Base-by-base conservation (phyloP, 2,113 vertebrate species). In the Morone chrysops region DNA sequence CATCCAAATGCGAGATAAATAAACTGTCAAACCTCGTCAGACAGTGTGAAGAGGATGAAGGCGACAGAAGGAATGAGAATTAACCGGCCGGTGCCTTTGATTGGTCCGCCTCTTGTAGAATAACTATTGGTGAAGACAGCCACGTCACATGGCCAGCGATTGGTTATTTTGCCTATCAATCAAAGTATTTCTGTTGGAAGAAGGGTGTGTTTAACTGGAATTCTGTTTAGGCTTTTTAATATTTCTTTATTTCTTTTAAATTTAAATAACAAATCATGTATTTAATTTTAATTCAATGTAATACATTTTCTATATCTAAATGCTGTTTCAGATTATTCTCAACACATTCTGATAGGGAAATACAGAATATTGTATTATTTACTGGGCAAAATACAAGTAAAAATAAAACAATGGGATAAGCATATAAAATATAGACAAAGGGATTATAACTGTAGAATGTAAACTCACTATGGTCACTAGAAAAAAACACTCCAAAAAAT, bases 81-180 rank as follows among this genome's bases (percentile, higher is more conserved):
- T 16, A 63, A 73, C 36, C 40, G 54, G 36, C 60, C 48, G 59
- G 11, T 22, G 48, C 60, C 20, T 0, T 2, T 9, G 16, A n/a
- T n/a, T 12, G 73, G 18, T 72, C 86, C 81, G 71, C 88, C 91
- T 41, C 31, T 6, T 40, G 2, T 5, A 61, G 10, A 84, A 80
- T 79, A 56, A 50, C 75, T 0, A 89, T 92, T 90, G 88, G 93
- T 71, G 17, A 74, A 74, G 22, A 73, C 2, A 2, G 0, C 9
- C 41, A 60, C 67, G 56, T 78, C 45, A 68, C 8, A 18, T 18
- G 18, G 9, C 12, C 40, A 4, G 4, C 2, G 80, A 90, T 89
- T 92, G 86, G 88, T 50, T 60, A 4, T 5, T 63, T 47, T 4
- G n/a, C 1, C 25, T 18, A 5, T 89, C 89, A 84, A 67, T 89